Percentiles rank a stretch among this genome's conserved stretches.
phyloP scores from a whole-genome alignment of 2,888 invertebrate genomes.

The Trichogramma dendrolimi region DNA sequence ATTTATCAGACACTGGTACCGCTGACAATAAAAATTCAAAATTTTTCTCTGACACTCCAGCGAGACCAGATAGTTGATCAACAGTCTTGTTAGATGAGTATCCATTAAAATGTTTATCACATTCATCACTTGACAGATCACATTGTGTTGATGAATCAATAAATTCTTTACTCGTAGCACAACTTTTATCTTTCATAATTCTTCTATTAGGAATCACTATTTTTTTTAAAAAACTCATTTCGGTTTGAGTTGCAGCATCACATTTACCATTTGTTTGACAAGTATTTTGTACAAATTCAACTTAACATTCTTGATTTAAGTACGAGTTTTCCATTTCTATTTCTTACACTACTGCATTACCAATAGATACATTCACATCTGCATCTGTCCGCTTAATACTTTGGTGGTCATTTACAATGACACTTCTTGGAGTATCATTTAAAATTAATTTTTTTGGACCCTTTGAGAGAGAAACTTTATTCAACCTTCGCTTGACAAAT shows the following conservation, averaged over 20 bases:
- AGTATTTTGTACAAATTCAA: constrained; percentile 10
- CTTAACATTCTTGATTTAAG: constrained; percentile 23
- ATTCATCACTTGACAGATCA: background rate
- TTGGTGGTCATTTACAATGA: background rate
- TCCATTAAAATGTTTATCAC: constrained; percentile 23
- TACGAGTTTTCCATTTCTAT: background rate
- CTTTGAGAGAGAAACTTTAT: no score
- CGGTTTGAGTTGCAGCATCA: constrained; percentile 27
- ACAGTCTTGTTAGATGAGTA: constrained; percentile 25
- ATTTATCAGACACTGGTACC: constrained; percentile 19
- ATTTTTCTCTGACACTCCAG: constrained; percentile 22
- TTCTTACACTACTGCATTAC: background rate
- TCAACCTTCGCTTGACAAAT: constrained; percentile 4
- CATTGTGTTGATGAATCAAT: constrained; percentile 14
- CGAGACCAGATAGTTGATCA: constrained; percentile 23
- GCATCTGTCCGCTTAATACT: no score
- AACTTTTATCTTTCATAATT: constrained; percentile 14
- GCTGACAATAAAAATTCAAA: constrained; percentile 25
- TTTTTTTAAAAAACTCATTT: constrained; percentile 3
- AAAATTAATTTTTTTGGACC: background rate
- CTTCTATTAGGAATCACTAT: background rate
- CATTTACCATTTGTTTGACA: constrained; percentile 13
- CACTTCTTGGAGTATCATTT: background rate
- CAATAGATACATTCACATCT: no score
- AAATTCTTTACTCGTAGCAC: constrained; percentile 14